Evolutionary conservation across 1,140 invertebrate genomes (phyloP).

Genomic region (Bombus impatiens): DNA sequence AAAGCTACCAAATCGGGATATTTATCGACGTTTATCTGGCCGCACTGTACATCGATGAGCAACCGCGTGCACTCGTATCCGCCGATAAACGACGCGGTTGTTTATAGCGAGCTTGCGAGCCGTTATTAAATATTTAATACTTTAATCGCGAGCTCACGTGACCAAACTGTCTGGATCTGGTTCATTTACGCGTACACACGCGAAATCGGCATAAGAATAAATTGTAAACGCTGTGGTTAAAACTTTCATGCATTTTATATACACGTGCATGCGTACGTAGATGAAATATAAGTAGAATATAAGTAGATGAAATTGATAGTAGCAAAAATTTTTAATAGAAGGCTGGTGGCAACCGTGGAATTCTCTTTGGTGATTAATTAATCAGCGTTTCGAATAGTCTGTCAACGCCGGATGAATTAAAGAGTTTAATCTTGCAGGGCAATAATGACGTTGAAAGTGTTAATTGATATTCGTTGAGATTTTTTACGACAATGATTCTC

Average conservation of each 20-base stretch:
- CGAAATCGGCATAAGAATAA: slow-evolving; percentile 21
- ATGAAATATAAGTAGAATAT: no score
- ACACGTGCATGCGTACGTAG: neutral
- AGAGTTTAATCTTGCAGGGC: slow-evolving; percentile 28
- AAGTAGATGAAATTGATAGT: neutral
- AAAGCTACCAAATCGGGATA: slow-evolving; percentile 3
- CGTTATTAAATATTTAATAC: slow-evolving; percentile 67
- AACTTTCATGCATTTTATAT: neutral
- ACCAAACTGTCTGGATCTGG: neutral
- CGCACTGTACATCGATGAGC: neutral
- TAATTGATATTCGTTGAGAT: slow-evolving; percentile 8
- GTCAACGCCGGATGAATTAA: slow-evolving; percentile 43
- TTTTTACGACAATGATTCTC: neutral
- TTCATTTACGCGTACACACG: neutral
- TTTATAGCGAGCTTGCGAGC: slow-evolving; percentile 22
- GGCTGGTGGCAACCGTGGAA: neutral
- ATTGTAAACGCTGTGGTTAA: neutral
- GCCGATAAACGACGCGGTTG: slow-evolving; percentile 44
- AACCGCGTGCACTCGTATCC: neutral
- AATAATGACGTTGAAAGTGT: slow-evolving; percentile 16
- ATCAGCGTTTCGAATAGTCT: slow-evolving; percentile 31
- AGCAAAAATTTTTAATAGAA: slow-evolving; percentile 51
- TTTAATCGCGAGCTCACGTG: slow-evolving; percentile 55
- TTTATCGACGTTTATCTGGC: slow-evolving; percentile 55
- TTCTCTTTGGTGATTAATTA: slow-evolving; percentile 54